phyloP scores from a whole-genome alignment of 1,140 invertebrate species.

The Drosophila miranda region DNA sequence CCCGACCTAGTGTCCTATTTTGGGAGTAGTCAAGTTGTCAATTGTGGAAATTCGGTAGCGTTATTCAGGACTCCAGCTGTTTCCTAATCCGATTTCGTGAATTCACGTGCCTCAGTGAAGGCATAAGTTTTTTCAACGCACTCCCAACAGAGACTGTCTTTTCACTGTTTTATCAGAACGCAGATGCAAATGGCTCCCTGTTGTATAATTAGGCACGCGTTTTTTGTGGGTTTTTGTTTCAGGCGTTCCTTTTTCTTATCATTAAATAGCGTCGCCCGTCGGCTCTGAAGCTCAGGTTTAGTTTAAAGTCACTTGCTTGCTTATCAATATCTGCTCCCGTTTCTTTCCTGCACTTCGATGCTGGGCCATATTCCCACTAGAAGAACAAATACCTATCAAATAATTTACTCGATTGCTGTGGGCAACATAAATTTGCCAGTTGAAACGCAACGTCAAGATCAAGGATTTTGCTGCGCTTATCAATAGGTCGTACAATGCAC shows the following conservation, averaged over 20 bases:
- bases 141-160: not conserved
- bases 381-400: constrained; percentile 24
- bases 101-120: constrained; percentile 15
- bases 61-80: constrained; percentile 23
- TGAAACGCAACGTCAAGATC: constrained; percentile 75
- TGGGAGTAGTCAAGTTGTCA: constrained; percentile 34
- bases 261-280: constrained; percentile 24
- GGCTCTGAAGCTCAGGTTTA: constrained; percentile 38
- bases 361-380: constrained; percentile 16
- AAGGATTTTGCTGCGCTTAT: constrained; percentile 69
- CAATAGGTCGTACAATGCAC: constrained; percentile 69
- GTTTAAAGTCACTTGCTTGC: constrained; percentile 18
- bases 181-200: constrained; percentile 61
- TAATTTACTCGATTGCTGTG: constrained; percentile 29
- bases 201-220: constrained; percentile 57
- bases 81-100: constrained; percentile 36
- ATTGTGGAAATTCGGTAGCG: constrained; percentile 33
- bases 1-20: too few relatives aligned
- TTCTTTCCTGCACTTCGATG: constrained; percentile 44
- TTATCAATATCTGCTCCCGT: constrained; percentile 46
- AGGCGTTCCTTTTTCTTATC: constrained; percentile 43
- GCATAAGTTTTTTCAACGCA: constrained; percentile 1
- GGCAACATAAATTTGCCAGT: constrained; percentile 63
- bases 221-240: constrained; percentile 13
- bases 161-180: constrained; percentile 38